phyloP scores from a whole-genome alignment of 2,797 vertebrate genomes.

The Muscicapa comitata region DNA sequence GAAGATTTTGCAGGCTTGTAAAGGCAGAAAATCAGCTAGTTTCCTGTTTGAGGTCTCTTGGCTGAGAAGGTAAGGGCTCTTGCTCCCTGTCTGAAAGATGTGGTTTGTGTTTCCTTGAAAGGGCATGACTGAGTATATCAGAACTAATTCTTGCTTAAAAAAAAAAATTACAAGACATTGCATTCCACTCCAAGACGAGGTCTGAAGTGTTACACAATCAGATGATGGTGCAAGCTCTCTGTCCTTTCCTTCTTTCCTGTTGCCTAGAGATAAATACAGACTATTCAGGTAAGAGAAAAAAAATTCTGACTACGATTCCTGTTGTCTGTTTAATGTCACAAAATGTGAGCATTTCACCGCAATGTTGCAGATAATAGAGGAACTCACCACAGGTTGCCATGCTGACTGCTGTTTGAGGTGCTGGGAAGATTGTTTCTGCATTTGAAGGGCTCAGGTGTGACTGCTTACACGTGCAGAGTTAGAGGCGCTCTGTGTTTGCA shows the following conservation, averaged over 20 bases:
- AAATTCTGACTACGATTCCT: background rate
- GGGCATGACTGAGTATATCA: background rate
- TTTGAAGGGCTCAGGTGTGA: background rate
- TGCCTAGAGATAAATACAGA: constrained; percentile 55
- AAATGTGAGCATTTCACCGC: background rate
- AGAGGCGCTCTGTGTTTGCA: background rate
- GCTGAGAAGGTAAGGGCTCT: background rate
- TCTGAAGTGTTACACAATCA: constrained; percentile 28
- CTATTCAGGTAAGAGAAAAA: background rate
- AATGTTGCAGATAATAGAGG: background rate
- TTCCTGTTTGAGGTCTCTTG: background rate
- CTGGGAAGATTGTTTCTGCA: background rate
- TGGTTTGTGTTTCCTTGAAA: background rate
- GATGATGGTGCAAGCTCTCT: background rate
- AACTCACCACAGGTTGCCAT: background rate
- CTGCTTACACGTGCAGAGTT: background rate
- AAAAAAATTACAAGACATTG: background rate
- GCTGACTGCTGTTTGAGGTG: background rate
- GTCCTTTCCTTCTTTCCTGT: constrained; percentile 11
- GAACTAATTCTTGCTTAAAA: background rate
- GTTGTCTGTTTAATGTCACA: constrained; percentile 51
- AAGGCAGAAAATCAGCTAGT: background rate
- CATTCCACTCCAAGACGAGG: background rate
- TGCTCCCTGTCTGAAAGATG: constrained; percentile 3
- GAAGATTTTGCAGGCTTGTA: background rate